Evolutionary conservation across 2,797 vertebrate genomes (phyloP).

Genomic region (Kryptopterus vitreolus): DNA sequence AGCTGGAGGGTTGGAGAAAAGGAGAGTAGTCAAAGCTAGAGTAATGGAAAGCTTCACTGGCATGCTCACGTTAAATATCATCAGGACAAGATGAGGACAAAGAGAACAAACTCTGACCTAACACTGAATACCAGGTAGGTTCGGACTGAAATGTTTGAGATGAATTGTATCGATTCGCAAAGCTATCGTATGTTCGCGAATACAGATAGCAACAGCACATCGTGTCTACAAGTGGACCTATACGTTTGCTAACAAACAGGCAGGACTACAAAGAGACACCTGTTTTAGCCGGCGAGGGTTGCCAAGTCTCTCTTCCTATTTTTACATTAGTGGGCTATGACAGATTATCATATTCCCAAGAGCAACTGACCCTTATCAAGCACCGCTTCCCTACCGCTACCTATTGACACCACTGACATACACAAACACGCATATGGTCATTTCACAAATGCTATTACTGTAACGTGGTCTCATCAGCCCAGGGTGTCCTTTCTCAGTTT

Average conservation of each 20-base stretch:
- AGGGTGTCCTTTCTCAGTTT: constrained; percentile 34
- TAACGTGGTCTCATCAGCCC: constrained; percentile 32
- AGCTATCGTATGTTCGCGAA: neutral
- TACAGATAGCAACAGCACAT: neutral
- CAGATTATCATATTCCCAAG: constrained; percentile 70
- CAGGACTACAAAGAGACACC: constrained; percentile 39
- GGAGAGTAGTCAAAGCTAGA: constrained; percentile 23
- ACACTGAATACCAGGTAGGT: neutral
- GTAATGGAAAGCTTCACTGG: constrained; percentile 31
- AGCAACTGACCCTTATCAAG: constrained; percentile 5
- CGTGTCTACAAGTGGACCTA: constrained; percentile 19
- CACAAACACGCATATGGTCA: constrained; percentile 39
- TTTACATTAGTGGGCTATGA: constrained; percentile 71
- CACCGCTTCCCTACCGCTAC: constrained; percentile 9
- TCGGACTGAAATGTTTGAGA: neutral
- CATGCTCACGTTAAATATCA: constrained; percentile 24
- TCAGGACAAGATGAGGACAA: constrained; percentile 7
- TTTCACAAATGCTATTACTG: constrained; percentile 50
- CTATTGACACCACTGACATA: constrained; percentile 35
- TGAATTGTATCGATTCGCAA: neutral
- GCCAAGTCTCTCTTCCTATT: constrained; percentile 63
- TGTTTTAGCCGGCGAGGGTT: constrained; percentile 45
- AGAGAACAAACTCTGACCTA: constrained; percentile 3
- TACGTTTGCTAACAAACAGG: constrained; percentile 39
- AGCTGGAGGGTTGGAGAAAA: constrained; percentile 34